phyloP scores from a whole-genome alignment of 30 jellyfish, hydroid and myxozoan species.

The Nemopilema nomurai region DNA sequence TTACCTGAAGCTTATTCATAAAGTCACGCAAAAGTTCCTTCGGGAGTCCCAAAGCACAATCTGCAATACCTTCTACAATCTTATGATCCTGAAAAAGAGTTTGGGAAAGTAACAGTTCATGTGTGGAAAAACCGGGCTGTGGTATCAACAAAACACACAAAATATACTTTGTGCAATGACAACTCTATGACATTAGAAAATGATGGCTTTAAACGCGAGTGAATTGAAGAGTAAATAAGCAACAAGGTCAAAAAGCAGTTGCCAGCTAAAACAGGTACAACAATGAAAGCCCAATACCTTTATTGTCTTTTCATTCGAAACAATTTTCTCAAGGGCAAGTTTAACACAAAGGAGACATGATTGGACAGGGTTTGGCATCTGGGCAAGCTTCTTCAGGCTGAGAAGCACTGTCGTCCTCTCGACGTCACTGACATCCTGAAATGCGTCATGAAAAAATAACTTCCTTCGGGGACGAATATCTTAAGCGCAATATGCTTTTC shows the following conservation, averaged over 20 bases:
- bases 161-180: no score
- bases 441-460: neutral
- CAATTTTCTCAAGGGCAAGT: conserved; percentile 2
- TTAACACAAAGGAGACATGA: conserved; percentile 35
- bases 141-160: no score
- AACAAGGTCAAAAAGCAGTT: neutral
- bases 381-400: conserved; percentile 25
- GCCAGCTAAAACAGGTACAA: neutral
- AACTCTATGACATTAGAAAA: neutral
- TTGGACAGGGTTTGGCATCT: conserved; percentile 33
- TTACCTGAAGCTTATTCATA: conserved; percentile 15
- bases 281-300: conserved; percentile 22
- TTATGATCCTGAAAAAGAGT: conserved; percentile 15
- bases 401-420: conserved; percentile 2
- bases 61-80: conserved; percentile 17
- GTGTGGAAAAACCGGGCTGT: neutral
- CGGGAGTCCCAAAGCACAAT: conserved; percentile 27
- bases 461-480: no score
- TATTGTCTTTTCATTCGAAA: neutral
- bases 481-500: no score
- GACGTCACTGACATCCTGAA: neutral
- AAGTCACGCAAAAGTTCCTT: conserved; percentile 15
- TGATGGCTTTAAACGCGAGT: neutral
- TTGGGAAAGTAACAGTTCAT: neutral
- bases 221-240: neutral